These are phyloP conservation scores for Zosterops pallidus DNA, from an alignment of 2,113 vertebrate genomes.

Conservation along the genomic window DNA sequence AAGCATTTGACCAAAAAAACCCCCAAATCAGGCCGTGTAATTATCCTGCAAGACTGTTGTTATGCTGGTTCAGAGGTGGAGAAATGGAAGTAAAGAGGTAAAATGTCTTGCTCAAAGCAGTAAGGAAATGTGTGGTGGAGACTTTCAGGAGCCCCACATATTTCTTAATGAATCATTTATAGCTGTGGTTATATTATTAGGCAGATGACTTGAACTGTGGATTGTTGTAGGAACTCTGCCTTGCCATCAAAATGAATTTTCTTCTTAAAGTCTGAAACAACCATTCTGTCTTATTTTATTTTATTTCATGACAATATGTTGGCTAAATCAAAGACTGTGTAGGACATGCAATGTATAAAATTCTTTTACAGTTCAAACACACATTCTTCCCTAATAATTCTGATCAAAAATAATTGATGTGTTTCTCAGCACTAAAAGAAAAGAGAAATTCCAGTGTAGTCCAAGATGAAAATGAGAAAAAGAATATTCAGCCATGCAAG, in stretches of 20 bases:
- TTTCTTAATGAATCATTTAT: slow-evolving; percentile 60
- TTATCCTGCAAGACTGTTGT: neutral
- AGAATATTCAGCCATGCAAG: neutral
- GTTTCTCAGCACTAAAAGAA: neutral
- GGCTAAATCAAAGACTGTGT: neutral
- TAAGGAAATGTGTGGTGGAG: slow-evolving; percentile 54
- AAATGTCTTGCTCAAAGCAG: slow-evolving; percentile 5
- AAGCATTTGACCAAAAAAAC: neutral
- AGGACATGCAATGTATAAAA: neutral
- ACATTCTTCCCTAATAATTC: neutral
- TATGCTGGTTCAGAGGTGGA: slow-evolving; percentile 11
- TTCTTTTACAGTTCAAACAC: neutral
- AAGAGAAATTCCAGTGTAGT: neutral
- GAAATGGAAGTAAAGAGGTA: slow-evolving; percentile 29
- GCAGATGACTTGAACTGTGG: slow-evolving; percentile 15
- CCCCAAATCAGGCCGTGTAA: neutral
- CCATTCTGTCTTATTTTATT: neutral
- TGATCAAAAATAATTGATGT: neutral
- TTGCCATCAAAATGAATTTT: slow-evolving; percentile 11
- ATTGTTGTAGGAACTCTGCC: slow-evolving; percentile 9
- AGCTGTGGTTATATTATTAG: slow-evolving; percentile 15
- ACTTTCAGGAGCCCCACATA: slow-evolving; percentile 33
- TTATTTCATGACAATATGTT: neutral
- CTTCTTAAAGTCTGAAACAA: neutral
- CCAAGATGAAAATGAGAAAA: neutral